Evolutionary conservation across 2,113 vertebrate genomes (phyloP).

Genomic region (Theristicus caerulescens): DNA sequence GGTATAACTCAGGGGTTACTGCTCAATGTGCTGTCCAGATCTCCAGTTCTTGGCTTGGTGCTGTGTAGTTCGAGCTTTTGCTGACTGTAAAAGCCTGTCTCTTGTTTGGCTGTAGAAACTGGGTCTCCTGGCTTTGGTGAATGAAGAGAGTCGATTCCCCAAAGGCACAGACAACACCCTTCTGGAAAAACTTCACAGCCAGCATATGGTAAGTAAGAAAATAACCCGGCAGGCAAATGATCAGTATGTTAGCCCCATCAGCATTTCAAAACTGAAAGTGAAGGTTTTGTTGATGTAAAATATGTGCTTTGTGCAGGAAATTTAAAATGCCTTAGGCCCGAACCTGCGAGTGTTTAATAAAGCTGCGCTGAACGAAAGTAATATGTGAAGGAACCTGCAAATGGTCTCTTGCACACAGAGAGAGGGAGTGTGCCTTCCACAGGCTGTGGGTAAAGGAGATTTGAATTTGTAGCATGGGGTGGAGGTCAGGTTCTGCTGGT

Average conservation of each 20-base stretch:
- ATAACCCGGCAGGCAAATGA: slow-evolving; percentile 58
- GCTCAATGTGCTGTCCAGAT: not conserved
- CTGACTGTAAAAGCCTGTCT: slow-evolving; percentile 47
- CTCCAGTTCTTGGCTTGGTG: not conserved
- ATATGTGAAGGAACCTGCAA: not conserved
- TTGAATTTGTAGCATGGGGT: not conserved
- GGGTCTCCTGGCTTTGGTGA: slow-evolving; percentile 90
- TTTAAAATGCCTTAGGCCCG: not conserved
- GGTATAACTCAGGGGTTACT: not conserved
- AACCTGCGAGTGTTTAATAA: not conserved
- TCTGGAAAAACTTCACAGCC: slow-evolving; percentile 90
- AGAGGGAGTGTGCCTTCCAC: not conserved
- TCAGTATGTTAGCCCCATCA: slow-evolving; percentile 46
- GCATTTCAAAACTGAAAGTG: slow-evolving; percentile 42
- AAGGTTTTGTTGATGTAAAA: slow-evolving; percentile 41
- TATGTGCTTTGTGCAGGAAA: slow-evolving; percentile 27
- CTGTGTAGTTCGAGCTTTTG: not conserved
- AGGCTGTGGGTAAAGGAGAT: not conserved
- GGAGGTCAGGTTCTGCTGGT: not conserved
- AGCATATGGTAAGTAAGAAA: slow-evolving; percentile 83
- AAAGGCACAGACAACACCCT: slow-evolving; percentile 94
- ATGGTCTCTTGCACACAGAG: not conserved
- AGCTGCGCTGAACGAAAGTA: not conserved
- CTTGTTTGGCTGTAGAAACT: slow-evolving; percentile 80
- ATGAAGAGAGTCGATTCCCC: slow-evolving; percentile 92